These are phyloP conservation scores for Columbina picui DNA, from an alignment of 2,113 vertebrate species.

Conservation along the genomic window DNA sequence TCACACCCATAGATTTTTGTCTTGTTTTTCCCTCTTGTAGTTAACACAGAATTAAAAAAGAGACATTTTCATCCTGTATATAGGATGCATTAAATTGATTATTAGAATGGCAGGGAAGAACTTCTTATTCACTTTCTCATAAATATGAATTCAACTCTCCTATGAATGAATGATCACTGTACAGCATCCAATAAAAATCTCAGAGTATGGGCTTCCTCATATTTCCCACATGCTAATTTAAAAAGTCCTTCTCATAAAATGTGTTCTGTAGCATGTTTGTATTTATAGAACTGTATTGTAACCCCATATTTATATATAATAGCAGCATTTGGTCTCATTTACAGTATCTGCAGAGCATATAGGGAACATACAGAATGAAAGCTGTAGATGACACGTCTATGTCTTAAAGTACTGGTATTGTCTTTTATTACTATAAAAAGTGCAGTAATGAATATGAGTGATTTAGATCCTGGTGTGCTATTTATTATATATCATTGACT, in stretches of 20 bases:
- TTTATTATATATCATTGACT: slow-evolving; percentile 22
- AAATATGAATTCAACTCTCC: background rate
- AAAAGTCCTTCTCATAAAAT: background rate
- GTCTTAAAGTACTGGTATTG: background rate
- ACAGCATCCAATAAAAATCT: background rate
- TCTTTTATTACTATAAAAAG: background rate
- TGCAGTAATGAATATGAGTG: background rate
- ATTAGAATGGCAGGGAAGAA: background rate
- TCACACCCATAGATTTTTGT: background rate
- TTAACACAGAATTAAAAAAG: background rate
- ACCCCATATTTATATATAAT: background rate
- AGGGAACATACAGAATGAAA: background rate
- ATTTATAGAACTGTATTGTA: background rate
- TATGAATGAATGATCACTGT: background rate
- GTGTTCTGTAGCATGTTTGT: background rate
- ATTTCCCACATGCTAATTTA: background rate
- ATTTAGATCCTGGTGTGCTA: background rate
- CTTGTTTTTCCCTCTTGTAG: background rate
- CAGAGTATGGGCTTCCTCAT: background rate
- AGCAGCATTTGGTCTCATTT: background rate
- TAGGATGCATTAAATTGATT: background rate
- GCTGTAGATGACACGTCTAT: background rate
- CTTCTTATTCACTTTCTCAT: background rate
- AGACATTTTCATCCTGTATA: background rate
- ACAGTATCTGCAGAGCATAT: background rate